These are phyloP conservation scores for Zele albiditarsus DNA, from an alignment of 2,888 invertebrate species.

Conservation along the genomic window DNA sequence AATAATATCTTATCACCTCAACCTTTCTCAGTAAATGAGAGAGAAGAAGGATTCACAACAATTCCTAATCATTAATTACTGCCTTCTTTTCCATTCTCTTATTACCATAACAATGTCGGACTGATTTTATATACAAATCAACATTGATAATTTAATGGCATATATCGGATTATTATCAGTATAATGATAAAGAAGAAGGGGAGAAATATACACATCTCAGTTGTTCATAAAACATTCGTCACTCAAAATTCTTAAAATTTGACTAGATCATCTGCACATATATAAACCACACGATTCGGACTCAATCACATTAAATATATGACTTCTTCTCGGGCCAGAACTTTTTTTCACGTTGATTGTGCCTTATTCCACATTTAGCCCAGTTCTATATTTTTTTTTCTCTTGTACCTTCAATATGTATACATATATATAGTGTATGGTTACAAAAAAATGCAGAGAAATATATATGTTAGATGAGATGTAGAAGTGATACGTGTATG, in stretches of 20 bases:
- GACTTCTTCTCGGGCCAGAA: neutral
- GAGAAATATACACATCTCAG: neutral
- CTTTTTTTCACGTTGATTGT: constrained; percentile 28
- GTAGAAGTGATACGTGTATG: neutral
- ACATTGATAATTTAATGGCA: neutral
- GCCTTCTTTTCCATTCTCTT: neutral
- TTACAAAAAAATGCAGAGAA: neutral
- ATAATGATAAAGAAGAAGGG: neutral
- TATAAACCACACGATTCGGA: constrained; percentile 14
- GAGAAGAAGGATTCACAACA: neutral
- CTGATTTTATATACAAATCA: neutral
- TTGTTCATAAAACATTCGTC: neutral
- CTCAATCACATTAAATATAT: constrained; percentile 14
- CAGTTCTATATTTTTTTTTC: neutral
- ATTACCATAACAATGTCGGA: neutral
- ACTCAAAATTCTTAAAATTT: neutral
- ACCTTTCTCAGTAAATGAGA: neutral
- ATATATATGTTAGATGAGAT: neutral
- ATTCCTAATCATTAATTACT: neutral
- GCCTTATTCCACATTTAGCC: neutral
- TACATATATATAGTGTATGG: constrained; percentile 5
- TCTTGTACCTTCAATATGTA: neutral
- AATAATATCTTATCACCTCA: neutral
- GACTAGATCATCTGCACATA: constrained; percentile 17
- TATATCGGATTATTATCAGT: neutral